These are phyloP conservation scores for Liparis tanakae DNA, from an alignment of 2,797 vertebrate species.

Conservation along the genomic window DNA sequence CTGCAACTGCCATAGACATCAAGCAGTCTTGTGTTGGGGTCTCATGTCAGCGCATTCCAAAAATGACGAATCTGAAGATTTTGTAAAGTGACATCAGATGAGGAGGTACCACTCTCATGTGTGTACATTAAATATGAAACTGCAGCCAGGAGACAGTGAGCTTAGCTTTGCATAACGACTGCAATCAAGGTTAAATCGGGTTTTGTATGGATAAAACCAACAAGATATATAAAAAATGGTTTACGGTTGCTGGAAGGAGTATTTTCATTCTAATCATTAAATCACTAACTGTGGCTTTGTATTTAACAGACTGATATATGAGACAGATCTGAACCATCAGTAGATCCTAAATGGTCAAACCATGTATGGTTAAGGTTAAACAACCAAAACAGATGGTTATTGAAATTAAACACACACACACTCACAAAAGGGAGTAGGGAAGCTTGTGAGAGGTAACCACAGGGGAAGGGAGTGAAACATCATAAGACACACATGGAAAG, in stretches of 20 bases:
- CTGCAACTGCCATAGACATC: background rate
- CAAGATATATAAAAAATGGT: background rate
- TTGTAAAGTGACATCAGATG: background rate
- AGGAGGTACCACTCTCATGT: background rate
- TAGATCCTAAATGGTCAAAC: background rate
- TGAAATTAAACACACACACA: too few relatives aligned
- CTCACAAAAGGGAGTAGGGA: too few relatives aligned
- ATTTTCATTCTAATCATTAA: background rate
- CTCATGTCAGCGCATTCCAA: background rate
- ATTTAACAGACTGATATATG: background rate
- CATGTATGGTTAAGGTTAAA: background rate
- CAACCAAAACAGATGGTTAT: too few relatives aligned
- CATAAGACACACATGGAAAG: too few relatives aligned
- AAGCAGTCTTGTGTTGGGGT: constrained; percentile 10
- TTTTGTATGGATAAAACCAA: background rate
- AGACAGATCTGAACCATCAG: background rate
- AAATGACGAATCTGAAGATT: background rate
- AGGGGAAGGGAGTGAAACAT: too few relatives aligned
- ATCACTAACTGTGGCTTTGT: background rate
- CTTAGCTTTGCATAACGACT: background rate
- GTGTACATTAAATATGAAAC: constrained; percentile 2
- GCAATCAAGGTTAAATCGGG: background rate
- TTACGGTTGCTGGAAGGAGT: background rate
- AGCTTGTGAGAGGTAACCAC: too few relatives aligned
- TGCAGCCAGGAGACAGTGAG: background rate